Percentiles rank a stretch among this genome's conserved stretches.
These are phyloP conservation scores for Urocolius indicus DNA, from an alignment of 2,113 vertebrate species.

Conservation along the genomic window DNA sequence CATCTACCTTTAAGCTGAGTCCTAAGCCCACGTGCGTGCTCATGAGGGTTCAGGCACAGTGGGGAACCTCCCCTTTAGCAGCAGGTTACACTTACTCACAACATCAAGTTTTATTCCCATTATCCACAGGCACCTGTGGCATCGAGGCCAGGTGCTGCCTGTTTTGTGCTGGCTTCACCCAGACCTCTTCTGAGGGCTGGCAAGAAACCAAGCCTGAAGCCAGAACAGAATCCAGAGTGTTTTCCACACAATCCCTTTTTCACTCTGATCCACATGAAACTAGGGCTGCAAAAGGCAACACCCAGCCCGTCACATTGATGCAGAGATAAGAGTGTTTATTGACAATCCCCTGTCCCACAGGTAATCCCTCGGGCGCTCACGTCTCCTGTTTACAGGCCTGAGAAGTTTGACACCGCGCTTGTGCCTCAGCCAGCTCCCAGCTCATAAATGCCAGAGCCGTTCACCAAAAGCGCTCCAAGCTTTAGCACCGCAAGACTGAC, in stretches of 20 bases:
- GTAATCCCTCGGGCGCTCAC: constrained; percentile 7
- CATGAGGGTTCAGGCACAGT: accelerated
- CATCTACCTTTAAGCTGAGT: background rate
- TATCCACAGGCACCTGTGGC: background rate
- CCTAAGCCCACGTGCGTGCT: background rate
- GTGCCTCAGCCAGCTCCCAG: background rate
- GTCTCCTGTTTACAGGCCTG: background rate
- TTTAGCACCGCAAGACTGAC: constrained; percentile 31
- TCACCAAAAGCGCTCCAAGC: constrained; percentile 48
- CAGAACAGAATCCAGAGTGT: background rate
- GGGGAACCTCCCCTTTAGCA: background rate
- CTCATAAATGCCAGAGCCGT: constrained; percentile 19
- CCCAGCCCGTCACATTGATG: constrained; percentile 39
- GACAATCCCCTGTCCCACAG: constrained; percentile 13
- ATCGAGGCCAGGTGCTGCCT: background rate
- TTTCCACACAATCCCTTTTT: background rate
- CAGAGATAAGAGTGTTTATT: constrained; percentile 12
- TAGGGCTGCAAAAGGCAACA: constrained; percentile 8
- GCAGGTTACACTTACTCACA: background rate
- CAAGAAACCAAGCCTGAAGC: background rate
- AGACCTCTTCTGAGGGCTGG: background rate
- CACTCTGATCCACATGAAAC: background rate
- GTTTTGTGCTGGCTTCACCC: background rate
- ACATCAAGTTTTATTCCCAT: background rate
- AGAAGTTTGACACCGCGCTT: background rate